Evolutionary conservation across 2,113 vertebrate genomes (phyloP).

Genomic region (Microcebus lehilahytsara): DNA sequence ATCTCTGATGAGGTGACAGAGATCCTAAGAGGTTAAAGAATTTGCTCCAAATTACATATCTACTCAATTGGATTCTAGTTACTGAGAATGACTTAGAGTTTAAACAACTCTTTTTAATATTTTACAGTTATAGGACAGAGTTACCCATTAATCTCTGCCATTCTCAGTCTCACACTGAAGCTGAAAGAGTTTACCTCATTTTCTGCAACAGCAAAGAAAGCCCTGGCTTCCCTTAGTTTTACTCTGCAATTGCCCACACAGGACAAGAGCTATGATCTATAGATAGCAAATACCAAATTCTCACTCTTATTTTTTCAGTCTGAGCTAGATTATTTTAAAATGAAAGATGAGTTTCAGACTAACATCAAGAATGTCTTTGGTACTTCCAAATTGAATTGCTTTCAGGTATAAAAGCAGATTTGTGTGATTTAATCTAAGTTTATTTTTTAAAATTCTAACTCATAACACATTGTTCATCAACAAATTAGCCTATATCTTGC

Average conservation of each 20-base stretch:
- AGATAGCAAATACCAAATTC: background rate
- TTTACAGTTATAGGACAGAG: background rate
- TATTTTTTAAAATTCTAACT: background rate
- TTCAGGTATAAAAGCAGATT: background rate
- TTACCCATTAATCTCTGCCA: background rate
- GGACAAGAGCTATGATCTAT: background rate
- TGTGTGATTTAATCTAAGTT: background rate
- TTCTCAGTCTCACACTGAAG: background rate
- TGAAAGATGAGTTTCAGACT: background rate
- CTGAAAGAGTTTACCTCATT: background rate
- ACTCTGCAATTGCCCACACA: background rate
- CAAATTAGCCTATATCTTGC: background rate
- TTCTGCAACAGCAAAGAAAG: background rate
- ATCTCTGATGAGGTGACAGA: background rate
- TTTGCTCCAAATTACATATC: background rate
- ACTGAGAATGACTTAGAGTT: background rate
- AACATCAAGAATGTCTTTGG: background rate
- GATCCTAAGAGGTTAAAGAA: background rate
- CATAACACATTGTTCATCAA: background rate
- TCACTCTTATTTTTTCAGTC: background rate
- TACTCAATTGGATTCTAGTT: background rate
- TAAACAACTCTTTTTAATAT: background rate
- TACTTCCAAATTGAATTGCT: background rate
- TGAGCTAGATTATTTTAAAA: background rate
- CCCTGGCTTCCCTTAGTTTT: background rate